Conservation (phyloP, 2,113 vertebrate species). For the Albula glossodonta region DNA sequence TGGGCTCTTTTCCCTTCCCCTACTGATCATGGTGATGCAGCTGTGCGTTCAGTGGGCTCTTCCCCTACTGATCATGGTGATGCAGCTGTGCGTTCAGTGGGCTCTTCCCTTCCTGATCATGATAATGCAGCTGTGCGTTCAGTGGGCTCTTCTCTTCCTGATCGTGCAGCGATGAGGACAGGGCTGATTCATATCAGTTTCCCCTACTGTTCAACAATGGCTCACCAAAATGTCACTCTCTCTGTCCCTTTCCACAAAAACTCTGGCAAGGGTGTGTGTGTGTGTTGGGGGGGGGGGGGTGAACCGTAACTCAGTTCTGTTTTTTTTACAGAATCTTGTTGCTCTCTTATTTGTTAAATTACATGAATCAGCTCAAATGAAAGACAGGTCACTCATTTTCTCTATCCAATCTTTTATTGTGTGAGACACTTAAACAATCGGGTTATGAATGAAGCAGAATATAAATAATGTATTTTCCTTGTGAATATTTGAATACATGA, state of each 20-base stretch:
- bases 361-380: slow-evolving; percentile 27
- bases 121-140: neutral
- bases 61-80: neutral
- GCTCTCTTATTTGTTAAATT: neutral
- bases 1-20: too few relatives aligned
- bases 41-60: neutral
- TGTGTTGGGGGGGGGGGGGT: neutral
- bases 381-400: slow-evolving; percentile 25
- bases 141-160: neutral
- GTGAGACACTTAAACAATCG: slow-evolving; percentile 12
- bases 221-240: neutral
- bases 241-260: neutral
- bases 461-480: slow-evolving; percentile 11
- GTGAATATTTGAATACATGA: slow-evolving; percentile 8
- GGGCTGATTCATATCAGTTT: neutral
- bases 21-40: neutral
- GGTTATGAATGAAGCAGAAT: slow-evolving; percentile 22
- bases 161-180: neutral
- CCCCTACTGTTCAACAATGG: neutral
- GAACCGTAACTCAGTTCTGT: neutral
- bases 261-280: too few relatives aligned
- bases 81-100: neutral
- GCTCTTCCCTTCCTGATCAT: neutral
- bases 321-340: slow-evolving; percentile 19
- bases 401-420: neutral